These are phyloP conservation scores for Diarsia mendica DNA, from an alignment of 2,888 invertebrate species.

Conservation along the genomic window DNA sequence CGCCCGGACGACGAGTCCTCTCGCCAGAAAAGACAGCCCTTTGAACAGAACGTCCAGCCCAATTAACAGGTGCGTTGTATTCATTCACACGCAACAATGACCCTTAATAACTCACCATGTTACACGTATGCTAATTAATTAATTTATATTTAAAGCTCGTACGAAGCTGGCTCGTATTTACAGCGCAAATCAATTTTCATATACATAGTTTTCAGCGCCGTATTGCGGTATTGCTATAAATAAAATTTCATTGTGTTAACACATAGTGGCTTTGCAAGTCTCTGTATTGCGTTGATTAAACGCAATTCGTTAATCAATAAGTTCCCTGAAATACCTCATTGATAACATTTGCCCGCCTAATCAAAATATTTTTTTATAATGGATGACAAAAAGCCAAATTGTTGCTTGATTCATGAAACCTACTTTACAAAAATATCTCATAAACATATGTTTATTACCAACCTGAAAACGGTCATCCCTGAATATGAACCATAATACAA, in stretches of 20 bases:
- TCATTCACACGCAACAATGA: constrained; percentile 39
- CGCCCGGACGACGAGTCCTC: constrained; percentile 89
- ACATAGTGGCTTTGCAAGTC: constrained; percentile 19
- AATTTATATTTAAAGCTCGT: constrained; percentile 65
- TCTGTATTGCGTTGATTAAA: constrained; percentile 16
- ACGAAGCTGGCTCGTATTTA: constrained; percentile 63
- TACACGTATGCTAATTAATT: constrained; percentile 57
- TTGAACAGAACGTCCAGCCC: constrained; percentile 90
- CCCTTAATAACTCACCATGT: constrained; percentile 27
- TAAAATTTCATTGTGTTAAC: constrained; percentile 63
- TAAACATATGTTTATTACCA: background rate
- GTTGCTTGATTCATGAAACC: background rate
- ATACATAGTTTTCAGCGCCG: constrained; percentile 63
- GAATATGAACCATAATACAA: background rate
- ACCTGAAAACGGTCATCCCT: background rate
- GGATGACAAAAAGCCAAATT: background rate
- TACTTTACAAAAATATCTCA: background rate
- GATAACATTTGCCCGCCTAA: background rate
- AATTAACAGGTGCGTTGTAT: constrained; percentile 83
- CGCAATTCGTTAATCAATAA: background rate
- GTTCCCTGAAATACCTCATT: constrained; percentile 17
- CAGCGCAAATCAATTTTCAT: constrained; percentile 75
- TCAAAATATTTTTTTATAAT: constrained; percentile 10
- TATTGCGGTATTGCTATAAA: constrained; percentile 66
- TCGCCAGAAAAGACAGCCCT: constrained; percentile 88